Percentiles rank a stretch among this genome's conserved stretches.
Evolutionary conservation across 1,140 invertebrate genomes (phyloP).

Genomic region (Calliphora vicina): DNA sequence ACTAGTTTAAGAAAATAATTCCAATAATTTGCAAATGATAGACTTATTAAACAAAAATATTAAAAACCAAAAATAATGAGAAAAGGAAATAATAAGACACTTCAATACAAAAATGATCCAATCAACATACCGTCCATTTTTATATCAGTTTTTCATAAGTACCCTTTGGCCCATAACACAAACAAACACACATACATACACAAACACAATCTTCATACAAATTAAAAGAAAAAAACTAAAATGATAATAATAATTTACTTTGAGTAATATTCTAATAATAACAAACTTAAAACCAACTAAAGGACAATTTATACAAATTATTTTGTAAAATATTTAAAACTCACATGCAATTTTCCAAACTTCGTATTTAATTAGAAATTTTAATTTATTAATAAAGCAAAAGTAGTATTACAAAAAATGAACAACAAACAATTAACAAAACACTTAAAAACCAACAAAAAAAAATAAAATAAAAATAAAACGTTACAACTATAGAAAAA

Average conservation of each 20-base stretch:
- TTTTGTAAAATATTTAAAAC: conserved; percentile 15
- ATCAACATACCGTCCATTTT: conserved; percentile 35
- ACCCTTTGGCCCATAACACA: conserved; percentile 3
- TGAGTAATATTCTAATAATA: too few species aligned
- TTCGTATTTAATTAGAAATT: neutral
- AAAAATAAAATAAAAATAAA: too few species aligned
- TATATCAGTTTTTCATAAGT: conserved; percentile 6
- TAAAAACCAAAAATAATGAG: neutral
- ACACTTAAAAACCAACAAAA: neutral
- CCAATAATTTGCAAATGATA: conserved; percentile 3
- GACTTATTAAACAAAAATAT: conserved; percentile 1
- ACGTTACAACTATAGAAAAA: neutral
- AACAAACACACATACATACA: neutral
- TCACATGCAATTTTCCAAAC: neutral
- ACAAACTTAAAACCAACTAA: neutral
- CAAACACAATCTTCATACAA: neutral
- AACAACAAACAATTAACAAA: neutral
- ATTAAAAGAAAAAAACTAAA: neutral
- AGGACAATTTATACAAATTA: conserved; percentile 33
- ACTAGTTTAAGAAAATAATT: neutral
- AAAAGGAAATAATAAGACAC: neutral
- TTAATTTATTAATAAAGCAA: neutral
- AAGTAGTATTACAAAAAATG: neutral
- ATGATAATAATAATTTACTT: neutral
- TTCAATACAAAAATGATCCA: conserved; percentile 18